A percentile compares a stretch with the other conserved stretches of the same genome.
These are phyloP conservation scores for Drosophila pectinifera DNA, from an alignment of 1,140 invertebrate genomes.

Conservation along the genomic window DNA sequence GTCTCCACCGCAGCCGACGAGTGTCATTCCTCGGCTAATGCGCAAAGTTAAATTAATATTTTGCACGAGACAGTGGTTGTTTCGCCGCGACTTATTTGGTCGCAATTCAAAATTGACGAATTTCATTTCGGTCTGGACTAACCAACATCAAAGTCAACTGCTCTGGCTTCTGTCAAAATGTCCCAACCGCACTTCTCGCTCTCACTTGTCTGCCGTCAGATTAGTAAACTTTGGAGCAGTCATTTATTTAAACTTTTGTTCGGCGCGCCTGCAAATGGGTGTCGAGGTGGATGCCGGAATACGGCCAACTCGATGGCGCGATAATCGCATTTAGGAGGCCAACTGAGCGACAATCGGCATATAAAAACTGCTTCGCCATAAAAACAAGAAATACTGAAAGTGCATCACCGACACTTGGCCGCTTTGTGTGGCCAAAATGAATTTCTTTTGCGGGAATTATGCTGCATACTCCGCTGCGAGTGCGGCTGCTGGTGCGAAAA, in stretches of 20 bases:
- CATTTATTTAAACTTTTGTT: conserved; percentile 76
- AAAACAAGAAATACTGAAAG: not conserved
- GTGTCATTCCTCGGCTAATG: conserved; percentile 72
- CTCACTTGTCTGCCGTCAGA: conserved; percentile 54
- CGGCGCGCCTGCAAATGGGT: too few species aligned
- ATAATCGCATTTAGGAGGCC: conserved; percentile 47
- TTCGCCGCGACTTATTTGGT: conserved; percentile 31
- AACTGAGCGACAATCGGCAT: conserved; percentile 13
- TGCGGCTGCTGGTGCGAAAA: conserved; percentile 13
- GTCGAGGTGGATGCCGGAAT: not conserved
- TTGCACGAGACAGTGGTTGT: conserved; percentile 46
- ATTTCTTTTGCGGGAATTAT: conserved; percentile 45
- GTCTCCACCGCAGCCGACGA: conserved; percentile 33
- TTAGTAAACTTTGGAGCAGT: conserved; percentile 73
- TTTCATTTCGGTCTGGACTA: conserved; percentile 59
- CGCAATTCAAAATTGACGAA: conserved; percentile 63
- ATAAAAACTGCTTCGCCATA: conserved; percentile 1
- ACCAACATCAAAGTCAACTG: conserved; percentile 71
- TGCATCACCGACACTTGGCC: conserved; percentile 29
- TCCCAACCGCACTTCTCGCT: conserved; percentile 15
- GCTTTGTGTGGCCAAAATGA: conserved; percentile 29
- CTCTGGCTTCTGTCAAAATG: conserved; percentile 41
- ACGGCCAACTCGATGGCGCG: conserved; percentile 29
- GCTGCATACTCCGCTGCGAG: conserved; percentile 6
- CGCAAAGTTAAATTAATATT: conserved; percentile 82